These are phyloP conservation scores for Alcis repandata DNA, from an alignment of 2,888 invertebrate species.

Conservation along the genomic window DNA sequence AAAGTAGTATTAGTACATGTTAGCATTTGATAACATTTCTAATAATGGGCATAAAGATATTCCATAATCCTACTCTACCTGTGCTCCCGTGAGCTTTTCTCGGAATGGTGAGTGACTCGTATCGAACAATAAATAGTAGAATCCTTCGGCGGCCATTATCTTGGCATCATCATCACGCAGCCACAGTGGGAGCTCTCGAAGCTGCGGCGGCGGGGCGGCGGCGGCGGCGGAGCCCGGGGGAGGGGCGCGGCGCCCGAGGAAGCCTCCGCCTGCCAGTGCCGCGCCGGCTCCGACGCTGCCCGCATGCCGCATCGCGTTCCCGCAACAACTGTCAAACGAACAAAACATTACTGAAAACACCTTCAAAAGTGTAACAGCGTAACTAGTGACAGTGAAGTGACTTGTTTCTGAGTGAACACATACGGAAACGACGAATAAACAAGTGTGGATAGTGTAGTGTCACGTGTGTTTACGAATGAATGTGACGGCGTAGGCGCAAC, in stretches of 20 bases:
- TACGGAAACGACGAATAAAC: slow-evolving; percentile 45
- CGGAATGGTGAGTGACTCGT: slow-evolving; percentile 70
- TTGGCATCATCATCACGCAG: slow-evolving; percentile 82
- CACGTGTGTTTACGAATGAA: slow-evolving; percentile 85
- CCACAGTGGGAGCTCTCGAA: slow-evolving; percentile 80
- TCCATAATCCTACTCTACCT: slow-evolving; percentile 53
- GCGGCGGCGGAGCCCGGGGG: slow-evolving; percentile 60
- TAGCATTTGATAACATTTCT: background rate
- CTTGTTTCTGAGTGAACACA: slow-evolving; percentile 50
- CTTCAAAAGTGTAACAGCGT: slow-evolving; percentile 59
- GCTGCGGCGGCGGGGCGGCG: slow-evolving; percentile 74
- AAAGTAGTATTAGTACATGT: background rate
- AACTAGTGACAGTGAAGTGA: slow-evolving; percentile 40
- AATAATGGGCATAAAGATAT: slow-evolving; percentile 30
- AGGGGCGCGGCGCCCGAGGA: slow-evolving; percentile 72
- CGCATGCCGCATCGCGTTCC: slow-evolving; percentile 69
- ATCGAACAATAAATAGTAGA: slow-evolving; percentile 84
- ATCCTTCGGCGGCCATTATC: slow-evolving; percentile 84
- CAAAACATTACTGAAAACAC: slow-evolving; percentile 77
- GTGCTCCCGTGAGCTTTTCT: slow-evolving; percentile 61
- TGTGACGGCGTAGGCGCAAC: slow-evolving; percentile 84
- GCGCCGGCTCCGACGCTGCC: slow-evolving; percentile 75
- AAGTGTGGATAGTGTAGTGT: slow-evolving; percentile 73
- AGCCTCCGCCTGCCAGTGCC: slow-evolving; percentile 83
- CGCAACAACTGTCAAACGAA: slow-evolving; percentile 61